phyloP scores from a whole-genome alignment of 2,113 vertebrate genomes.

The Colius striatus region DNA sequence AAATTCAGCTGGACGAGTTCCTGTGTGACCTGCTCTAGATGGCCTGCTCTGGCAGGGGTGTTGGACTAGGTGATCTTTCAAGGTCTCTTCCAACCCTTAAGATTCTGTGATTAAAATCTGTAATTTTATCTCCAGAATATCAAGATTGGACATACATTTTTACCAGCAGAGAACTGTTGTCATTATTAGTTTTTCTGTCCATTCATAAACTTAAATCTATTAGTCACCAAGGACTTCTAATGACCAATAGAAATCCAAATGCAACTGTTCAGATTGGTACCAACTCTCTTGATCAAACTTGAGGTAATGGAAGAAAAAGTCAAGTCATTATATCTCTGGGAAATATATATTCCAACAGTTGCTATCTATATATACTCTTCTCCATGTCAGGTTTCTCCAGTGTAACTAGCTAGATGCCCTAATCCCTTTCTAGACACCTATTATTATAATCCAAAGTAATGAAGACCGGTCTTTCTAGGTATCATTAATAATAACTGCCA shows the following conservation, averaged over 20 bases:
- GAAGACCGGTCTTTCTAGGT: neutral
- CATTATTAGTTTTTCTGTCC: neutral
- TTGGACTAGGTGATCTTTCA: no score
- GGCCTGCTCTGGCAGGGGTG: no score
- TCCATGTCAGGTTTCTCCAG: neutral
- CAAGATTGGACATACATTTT: neutral
- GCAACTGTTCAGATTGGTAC: neutral
- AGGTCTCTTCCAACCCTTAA: no score
- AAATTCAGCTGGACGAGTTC: no score
- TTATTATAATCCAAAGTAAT: conserved; percentile 2
- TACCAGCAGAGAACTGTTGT: neutral
- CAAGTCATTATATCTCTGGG: neutral
- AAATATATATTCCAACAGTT: neutral
- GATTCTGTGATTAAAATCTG: neutral
- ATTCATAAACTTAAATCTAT: neutral
- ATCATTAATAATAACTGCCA: neutral
- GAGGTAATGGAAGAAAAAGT: neutral
- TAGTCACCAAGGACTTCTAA: neutral
- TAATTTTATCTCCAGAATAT: neutral
- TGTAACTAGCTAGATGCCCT: neutral
- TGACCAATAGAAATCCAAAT: neutral
- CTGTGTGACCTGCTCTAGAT: no score
- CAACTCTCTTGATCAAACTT: neutral
- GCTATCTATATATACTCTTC: neutral
- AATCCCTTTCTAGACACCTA: neutral